Evolutionary conservation across 2,797 vertebrate species (phyloP).

Genomic region (Enteromius thamalakanensis): DNA sequence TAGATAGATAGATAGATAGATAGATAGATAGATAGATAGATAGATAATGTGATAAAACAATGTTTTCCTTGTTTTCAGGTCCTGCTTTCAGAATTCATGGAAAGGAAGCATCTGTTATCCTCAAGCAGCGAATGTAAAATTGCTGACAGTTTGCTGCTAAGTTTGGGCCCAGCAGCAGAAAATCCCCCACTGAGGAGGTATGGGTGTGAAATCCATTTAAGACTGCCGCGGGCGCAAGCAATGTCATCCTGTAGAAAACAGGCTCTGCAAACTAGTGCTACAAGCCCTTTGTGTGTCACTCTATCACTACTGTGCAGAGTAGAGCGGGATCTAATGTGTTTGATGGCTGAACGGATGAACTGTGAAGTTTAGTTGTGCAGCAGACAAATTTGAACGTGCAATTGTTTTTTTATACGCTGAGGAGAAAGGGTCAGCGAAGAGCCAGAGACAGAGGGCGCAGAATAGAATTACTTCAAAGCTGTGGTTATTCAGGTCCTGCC

Average conservation of each 20-base stretch:
- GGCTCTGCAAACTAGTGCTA: slow-evolving; percentile 62
- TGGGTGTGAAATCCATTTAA: slow-evolving; percentile 77
- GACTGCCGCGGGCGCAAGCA: slow-evolving; percentile 69
- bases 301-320: slow-evolving; percentile 19
- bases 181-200: slow-evolving; percentile 72
- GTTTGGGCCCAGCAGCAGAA: slow-evolving; percentile 68
- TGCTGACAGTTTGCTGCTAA: slow-evolving; percentile 72
- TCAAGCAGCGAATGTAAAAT: slow-evolving; percentile 68
- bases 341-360: slow-evolving; percentile 32
- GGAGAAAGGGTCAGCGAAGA: background rate
- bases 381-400: slow-evolving; percentile 9
- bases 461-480: slow-evolving; percentile 28
- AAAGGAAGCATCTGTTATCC: slow-evolving; percentile 45
- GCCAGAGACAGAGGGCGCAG: background rate
- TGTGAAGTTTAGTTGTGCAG: slow-evolving; percentile 35
- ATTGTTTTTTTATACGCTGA: slow-evolving; percentile 24
- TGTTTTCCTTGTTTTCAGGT: slow-evolving; percentile 2
- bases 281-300: slow-evolving; percentile 53
- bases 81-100: slow-evolving; percentile 1
- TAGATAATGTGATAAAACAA: background rate
- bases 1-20: no score
- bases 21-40: background rate
- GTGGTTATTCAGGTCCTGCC: slow-evolving; percentile 13
- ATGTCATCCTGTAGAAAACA: slow-evolving; percentile 72
- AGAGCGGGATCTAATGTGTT: slow-evolving; percentile 25